A percentile compares a stretch with the other conserved stretches of the same genome.
Conservation (phyloP, 1,140 invertebrate species). For the Anoplolepis gracilipes region DNA sequence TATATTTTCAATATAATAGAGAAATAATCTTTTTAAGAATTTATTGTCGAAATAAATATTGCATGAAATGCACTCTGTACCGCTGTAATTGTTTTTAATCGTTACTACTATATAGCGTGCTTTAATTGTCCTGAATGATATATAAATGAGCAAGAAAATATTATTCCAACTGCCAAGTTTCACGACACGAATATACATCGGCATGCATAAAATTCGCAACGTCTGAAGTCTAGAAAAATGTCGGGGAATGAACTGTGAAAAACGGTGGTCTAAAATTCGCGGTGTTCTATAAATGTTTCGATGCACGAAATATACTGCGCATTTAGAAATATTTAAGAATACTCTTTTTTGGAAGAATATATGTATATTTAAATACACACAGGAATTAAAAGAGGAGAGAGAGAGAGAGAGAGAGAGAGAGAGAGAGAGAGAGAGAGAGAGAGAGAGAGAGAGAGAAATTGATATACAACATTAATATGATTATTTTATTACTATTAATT, state of each 20-base stretch:
- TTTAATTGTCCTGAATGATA: conserved; percentile 27
- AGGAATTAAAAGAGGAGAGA: too few relatives aligned
- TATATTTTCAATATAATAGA: neutral
- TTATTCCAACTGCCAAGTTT: neutral
- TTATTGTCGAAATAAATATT: neutral
- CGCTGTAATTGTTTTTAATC: conserved; percentile 9
- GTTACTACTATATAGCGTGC: conserved; percentile 5
- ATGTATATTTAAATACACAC: neutral
- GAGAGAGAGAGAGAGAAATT: too few relatives aligned
- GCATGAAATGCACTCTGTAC: neutral
- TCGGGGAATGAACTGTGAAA: conserved; percentile 45
- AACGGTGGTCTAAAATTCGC: conserved; percentile 10
- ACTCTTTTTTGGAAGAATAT: neutral
- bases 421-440: too few relatives aligned
- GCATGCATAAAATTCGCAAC: conserved; percentile 39
- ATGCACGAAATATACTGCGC: conserved; percentile 60
- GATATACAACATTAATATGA: neutral
- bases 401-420: too few relatives aligned
- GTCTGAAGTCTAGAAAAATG: conserved; percentile 33
- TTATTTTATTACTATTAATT: neutral
- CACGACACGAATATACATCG: conserved; percentile 65
- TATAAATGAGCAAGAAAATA: conserved; percentile 34
- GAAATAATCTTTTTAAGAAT: neutral
- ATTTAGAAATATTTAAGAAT: conserved; percentile 51
- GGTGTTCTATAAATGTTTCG: conserved; percentile 2